A percentile compares a stretch with the other conserved stretches of the same genome.
These are phyloP conservation scores for Drosophila nigricruria DNA, from an alignment of 2,888 invertebrate genomes.

Conservation along the genomic window DNA sequence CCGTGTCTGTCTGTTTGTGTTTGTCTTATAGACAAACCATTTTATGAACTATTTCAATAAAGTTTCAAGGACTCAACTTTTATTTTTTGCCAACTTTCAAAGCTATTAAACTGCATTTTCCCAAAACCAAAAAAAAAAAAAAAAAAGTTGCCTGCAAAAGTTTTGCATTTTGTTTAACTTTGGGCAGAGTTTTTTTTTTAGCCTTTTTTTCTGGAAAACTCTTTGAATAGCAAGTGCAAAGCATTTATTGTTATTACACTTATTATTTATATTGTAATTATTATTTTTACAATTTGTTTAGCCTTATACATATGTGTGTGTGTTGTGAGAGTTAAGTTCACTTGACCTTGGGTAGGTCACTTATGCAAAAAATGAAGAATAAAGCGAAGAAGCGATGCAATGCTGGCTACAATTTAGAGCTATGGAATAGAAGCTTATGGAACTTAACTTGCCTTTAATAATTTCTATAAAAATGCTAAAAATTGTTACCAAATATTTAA, in stretches of 20 bases:
- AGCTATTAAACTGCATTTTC: constrained; percentile 13
- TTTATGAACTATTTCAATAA: constrained; percentile 11
- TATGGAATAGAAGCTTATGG: too few relatives aligned
- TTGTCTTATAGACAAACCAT: constrained; percentile 4
- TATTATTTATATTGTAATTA: constrained; percentile 3
- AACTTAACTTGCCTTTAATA: too few relatives aligned
- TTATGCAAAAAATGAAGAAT: too few relatives aligned
- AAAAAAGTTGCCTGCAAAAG: constrained; percentile 1
- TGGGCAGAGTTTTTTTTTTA: not conserved
- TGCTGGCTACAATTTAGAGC: too few relatives aligned
- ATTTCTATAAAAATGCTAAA: not conserved
- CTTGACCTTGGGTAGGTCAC: too few relatives aligned
- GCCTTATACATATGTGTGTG: not conserved
- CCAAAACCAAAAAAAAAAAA: not conserved
- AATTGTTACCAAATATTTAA: too few relatives aligned
- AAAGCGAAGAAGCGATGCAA: too few relatives aligned
- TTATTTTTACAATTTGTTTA: not conserved
- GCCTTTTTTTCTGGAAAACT: not conserved
- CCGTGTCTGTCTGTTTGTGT: not conserved
- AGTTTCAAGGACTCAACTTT: constrained; percentile 7
- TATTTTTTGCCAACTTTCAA: not conserved
- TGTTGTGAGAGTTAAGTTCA: too few relatives aligned
- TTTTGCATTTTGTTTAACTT: constrained; percentile 12
- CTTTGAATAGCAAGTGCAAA: constrained; percentile 4
- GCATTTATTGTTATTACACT: not conserved